phyloP scores from a whole-genome alignment of 2,888 invertebrate genomes.

The Thalpophila matura region DNA sequence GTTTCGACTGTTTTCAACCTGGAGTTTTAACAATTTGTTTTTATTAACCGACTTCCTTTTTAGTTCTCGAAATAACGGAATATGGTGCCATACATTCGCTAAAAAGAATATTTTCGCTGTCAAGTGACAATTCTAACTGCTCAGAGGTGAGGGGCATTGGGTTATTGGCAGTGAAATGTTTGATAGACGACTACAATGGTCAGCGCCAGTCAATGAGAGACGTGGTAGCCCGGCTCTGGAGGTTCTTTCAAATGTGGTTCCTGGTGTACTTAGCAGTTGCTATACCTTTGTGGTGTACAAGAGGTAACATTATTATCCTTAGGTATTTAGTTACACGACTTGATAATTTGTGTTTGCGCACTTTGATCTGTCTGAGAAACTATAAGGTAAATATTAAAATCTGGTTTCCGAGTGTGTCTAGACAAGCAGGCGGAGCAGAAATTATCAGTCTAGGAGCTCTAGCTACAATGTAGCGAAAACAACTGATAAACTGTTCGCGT shows the following conservation, averaged over 20 bases:
- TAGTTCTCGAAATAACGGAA: conserved; percentile 10
- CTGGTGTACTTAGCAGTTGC: conserved; percentile 75
- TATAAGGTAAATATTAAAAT: neutral
- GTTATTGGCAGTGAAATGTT: conserved; percentile 63
- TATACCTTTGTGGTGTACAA: conserved; percentile 82
- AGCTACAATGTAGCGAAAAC: conserved; percentile 27
- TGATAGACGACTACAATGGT: conserved; percentile 60
- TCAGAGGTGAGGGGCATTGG: conserved; percentile 84
- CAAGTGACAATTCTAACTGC: conserved; percentile 47
- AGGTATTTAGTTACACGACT: too few relatives aligned
- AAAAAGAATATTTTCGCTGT: conserved; percentile 37
- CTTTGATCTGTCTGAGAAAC: neutral
- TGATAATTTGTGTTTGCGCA: too few relatives aligned
- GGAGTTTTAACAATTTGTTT: too few relatives aligned
- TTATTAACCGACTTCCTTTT: too few relatives aligned
- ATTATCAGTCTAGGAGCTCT: conserved; percentile 1
- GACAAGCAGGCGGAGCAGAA: neutral
- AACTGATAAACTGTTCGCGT: conserved; percentile 25
- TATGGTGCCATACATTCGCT: conserved; percentile 38
- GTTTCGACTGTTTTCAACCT: too few relatives aligned
- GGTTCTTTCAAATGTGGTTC: conserved; percentile 74
- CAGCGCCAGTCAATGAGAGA: conserved; percentile 48
- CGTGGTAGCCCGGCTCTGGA: conserved; percentile 65
- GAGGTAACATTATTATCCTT: conserved; percentile 67
- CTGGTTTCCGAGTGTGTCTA: neutral